Conservation (phyloP, 2,888 invertebrate genomes). For the Gastrophysa polygoni region DNA sequence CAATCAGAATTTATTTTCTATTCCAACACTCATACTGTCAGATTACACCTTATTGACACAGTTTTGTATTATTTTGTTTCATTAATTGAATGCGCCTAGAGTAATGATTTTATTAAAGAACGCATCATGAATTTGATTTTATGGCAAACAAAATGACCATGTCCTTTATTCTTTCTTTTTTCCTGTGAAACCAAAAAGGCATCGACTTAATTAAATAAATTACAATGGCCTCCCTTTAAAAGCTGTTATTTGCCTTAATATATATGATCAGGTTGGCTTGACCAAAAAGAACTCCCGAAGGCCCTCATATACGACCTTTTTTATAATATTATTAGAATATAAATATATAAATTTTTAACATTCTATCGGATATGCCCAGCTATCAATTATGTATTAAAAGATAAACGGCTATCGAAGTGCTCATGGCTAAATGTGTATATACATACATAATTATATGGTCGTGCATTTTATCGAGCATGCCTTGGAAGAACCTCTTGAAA, state of each 20-base stretch:
- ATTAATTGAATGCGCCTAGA: background rate
- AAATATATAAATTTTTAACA: conserved; percentile 56
- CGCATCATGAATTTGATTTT: conserved; percentile 11
- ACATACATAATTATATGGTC: conserved; percentile 60
- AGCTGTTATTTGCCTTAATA: conserved; percentile 49
- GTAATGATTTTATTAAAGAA: background rate
- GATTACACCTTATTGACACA: no score
- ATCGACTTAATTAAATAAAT: conserved; percentile 48
- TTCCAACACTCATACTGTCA: no score
- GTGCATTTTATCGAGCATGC: conserved; percentile 56
- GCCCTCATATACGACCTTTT: conserved; percentile 26
- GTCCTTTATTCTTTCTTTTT: conserved; percentile 11
- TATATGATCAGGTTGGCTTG: conserved; percentile 47
- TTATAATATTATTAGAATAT: conserved; percentile 35
- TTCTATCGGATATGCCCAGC: conserved; percentile 58
- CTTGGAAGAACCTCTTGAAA: conserved; percentile 40
- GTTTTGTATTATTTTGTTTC: no score
- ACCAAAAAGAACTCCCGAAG: conserved; percentile 41
- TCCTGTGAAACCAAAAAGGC: conserved; percentile 21
- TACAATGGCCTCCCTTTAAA: conserved; percentile 44
- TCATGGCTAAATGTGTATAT: conserved; percentile 60
- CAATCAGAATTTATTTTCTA: no score
- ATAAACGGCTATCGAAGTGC: conserved; percentile 59
- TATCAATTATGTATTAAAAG: conserved; percentile 60
- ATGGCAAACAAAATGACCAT: conserved; percentile 18